Evolutionary conservation across 2,888 invertebrate genomes (phyloP).

Genomic region (Diloba caeruleocephala): DNA sequence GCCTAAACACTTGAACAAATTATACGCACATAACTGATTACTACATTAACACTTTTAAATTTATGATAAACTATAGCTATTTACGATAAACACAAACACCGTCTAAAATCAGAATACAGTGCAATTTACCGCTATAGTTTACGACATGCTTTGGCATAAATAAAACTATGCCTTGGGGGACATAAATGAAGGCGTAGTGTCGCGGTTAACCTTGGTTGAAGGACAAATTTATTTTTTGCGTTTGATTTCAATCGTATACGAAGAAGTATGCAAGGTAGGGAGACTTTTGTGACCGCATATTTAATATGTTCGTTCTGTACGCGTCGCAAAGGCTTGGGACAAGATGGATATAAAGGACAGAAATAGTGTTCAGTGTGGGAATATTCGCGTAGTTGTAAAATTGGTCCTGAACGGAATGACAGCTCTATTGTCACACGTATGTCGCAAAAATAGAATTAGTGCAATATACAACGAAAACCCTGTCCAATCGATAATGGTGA

Average conservation of each 20-base stretch:
- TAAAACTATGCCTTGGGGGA: conserved; percentile 25
- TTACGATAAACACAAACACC: too few species aligned
- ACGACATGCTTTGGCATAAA: conserved; percentile 6
- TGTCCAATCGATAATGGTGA: too few species aligned
- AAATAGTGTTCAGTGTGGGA: conserved; percentile 8
- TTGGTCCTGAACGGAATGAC: conserved; percentile 7
- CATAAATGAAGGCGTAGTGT: conserved; percentile 17
- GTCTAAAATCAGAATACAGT: too few species aligned
- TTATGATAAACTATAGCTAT: too few species aligned
- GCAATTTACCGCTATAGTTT: conserved; percentile 10
- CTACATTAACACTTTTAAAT: too few species aligned
- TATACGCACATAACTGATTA: too few species aligned
- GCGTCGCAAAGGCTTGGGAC: conserved; percentile 14
- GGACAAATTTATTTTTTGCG: conserved; percentile 2
- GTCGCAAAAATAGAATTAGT: conserved; percentile 3
- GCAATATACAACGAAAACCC: too few species aligned
- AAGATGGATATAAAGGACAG: conserved; percentile 1
- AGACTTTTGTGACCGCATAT: conserved; percentile 1
- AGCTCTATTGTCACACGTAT: conserved; percentile 8
- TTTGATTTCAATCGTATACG: background rate
- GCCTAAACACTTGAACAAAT: too few species aligned
- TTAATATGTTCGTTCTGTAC: conserved; percentile 7
- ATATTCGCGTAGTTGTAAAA: conserved; percentile 1
- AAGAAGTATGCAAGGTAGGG: background rate
- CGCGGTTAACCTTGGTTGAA: conserved; percentile 2